Conservation (phyloP, 2,888 invertebrate species). For the Amphipoea lucens region DNA sequence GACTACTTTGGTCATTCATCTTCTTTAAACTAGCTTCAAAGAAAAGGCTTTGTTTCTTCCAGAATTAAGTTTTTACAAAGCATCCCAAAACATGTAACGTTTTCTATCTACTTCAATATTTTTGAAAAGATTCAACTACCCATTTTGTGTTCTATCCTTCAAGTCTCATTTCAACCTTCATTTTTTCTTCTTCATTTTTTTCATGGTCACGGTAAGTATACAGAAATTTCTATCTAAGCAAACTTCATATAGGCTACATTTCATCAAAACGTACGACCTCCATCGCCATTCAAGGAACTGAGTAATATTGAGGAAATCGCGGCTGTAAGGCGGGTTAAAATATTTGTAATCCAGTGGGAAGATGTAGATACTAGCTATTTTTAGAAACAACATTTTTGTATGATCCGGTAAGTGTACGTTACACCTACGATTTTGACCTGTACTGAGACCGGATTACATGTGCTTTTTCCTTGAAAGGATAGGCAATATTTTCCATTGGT, state of each 20-base stretch:
- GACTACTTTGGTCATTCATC: background rate
- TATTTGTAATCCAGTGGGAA: conserved; percentile 34
- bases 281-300: conserved; percentile 60
- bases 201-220: conserved; percentile 47
- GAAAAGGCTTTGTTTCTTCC: background rate
- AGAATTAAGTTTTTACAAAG: background rate
- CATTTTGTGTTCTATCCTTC: conserved; percentile 15
- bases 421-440: background rate
- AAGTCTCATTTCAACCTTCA: conserved; percentile 26
- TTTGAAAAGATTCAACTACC: conserved; percentile 13
- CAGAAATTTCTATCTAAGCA: conserved; percentile 59
- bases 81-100: background rate
- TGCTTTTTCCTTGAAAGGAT: background rate
- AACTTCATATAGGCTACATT: conserved; percentile 65
- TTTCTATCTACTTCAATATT: conserved; percentile 23
- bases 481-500: background rate
- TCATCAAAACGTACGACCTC: conserved; percentile 68
- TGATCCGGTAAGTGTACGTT: background rate
- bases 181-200: conserved; percentile 42
- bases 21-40: background rate
- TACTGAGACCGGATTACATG: background rate
- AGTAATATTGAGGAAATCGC: conserved; percentile 61
- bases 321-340: conserved; percentile 21
- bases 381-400: conserved; percentile 9
- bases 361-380: conserved; percentile 11